Base-by-base conservation (phyloP, 2,797 vertebrate species). In the Balearica regulorum region DNA sequence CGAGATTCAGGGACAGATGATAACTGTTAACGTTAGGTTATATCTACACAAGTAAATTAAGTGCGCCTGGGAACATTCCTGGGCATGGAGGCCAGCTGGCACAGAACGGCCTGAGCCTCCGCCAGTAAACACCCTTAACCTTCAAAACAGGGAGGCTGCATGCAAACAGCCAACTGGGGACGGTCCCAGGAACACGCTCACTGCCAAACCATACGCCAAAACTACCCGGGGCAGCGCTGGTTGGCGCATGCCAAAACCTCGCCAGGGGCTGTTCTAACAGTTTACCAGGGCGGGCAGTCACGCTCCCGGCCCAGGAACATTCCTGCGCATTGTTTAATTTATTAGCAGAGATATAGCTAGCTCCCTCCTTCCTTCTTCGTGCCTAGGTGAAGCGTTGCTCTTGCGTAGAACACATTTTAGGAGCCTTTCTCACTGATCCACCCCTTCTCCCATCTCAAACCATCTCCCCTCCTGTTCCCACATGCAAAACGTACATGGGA, bases 41-140 rank as follows among this genome's bases (percentile, higher is more conserved):
- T 89, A 96, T 87, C 93, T 80, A 10, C 60, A 77, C 92, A 70
- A 92, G 83, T 49, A 87, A 96, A 93, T 85, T 53, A 92, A 95
- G 78, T 89, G 94, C 60, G 80, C 92, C 94, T 96, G 95, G 89
- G 95, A 96, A 97, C 93, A 95, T 97, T 97, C 90, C 90, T 95
- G 94, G 89, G 89, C 81, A 95, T 0, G 1, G 87, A 83, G 78
- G 90, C 95, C 96, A 96, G 89, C 94, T 97, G 96, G 94, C 95
- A 96, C 5, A 2, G 25, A 85, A 25, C 0, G 0, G 80, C 16
- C 3, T 0, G 19, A 75, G 72, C 18, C 65, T 55, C 39, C 0
- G 51, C 90, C 94, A 96, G 90, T 84, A 82, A 96, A 93, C 93
- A 94, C 77, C 83, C 86, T 84, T 11, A 55, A 25, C 90, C 96